Evolutionary conservation across 2,797 vertebrate species (phyloP), one percentile per base, ranked within the genome.

Genomic region (Typhlichthys eigenmanni): DNA sequence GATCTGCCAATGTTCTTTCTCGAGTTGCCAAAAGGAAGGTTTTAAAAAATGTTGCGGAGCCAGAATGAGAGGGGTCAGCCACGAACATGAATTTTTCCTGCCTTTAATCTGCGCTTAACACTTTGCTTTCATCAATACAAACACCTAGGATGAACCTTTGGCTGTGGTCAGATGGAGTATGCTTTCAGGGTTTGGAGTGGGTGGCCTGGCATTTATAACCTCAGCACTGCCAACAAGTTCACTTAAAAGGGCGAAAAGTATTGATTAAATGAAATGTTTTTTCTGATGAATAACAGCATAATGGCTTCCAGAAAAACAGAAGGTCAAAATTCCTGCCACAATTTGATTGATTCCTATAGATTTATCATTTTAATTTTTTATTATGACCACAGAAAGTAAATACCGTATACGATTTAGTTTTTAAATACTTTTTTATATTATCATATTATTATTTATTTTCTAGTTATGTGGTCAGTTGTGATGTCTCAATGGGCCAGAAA

Each of bases 31-130:
- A 61, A 82, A 64, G 66, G 72, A 69, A 76, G 55, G 65, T 64
- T 68, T 80, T 62, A 62, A 76, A 75, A 64, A 76, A 72, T 24
- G 3, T 24, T 24, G 24, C 34, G 4, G 2, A 57, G 24, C 24
- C 24, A 24, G 54, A 60, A 72, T 14, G 53, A 52, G 57, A 73
- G 83, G 81, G 83, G 80, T 88, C 76, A 81, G 60, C 48, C 72
- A 67, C 78, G 58, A 86, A 87, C 85, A 85, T 78, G 75, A 58
- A 79, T 75, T 75, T 75, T 72, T 81, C 66, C 71, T 78, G 68
- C 56, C 66, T 61, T n/a, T 76, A 78, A 69, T 80, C 55, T 62
- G 58, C 66, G 60, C 57, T 62, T 75, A 13, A 55, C 74, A 59
- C 68, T 71, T 80, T 78, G 80, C 82, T 80, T 75, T 77, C 60